Percentiles rank a stretch among this genome's conserved stretches.
These are phyloP conservation scores for Phragmatobia fuliginosa DNA, from an alignment of 2,888 invertebrate genomes.

Conservation along the genomic window DNA sequence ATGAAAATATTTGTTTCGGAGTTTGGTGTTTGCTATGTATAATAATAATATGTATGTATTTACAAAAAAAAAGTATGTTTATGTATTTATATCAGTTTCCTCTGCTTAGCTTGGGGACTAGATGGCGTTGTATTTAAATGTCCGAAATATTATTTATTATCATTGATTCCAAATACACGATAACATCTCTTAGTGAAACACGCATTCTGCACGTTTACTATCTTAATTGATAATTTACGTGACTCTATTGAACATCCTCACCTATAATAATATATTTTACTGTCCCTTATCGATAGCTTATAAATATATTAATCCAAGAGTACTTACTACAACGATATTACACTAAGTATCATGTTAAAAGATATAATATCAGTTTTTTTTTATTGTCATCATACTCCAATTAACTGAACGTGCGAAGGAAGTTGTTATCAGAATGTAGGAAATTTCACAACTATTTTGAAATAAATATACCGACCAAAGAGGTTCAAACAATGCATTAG, in stretches of 20 bases:
- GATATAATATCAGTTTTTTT: neutral
- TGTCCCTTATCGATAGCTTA: neutral
- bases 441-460: neutral
- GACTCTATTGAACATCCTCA: neutral
- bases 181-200: neutral
- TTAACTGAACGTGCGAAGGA: neutral
- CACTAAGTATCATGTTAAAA: neutral
- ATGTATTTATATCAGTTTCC: too few relatives aligned
- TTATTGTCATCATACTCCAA: neutral
- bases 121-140: too few relatives aligned
- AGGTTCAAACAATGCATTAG: neutral
- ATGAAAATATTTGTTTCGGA: too few relatives aligned
- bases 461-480: neutral
- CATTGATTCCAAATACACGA: neutral
- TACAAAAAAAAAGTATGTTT: too few relatives aligned
- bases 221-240: neutral
- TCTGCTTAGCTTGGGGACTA: too few relatives aligned
- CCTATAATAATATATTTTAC: neutral
- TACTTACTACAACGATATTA: neutral
- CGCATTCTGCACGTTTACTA: neutral
- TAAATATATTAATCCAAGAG: neutral
- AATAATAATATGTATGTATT: too few relatives aligned
- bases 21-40: too few relatives aligned
- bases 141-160: too few relatives aligned
- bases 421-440: conserved; percentile 1